These are phyloP conservation scores for Sparus aurata DNA, from an alignment of 2,797 vertebrate species.

Conservation along the genomic window DNA sequence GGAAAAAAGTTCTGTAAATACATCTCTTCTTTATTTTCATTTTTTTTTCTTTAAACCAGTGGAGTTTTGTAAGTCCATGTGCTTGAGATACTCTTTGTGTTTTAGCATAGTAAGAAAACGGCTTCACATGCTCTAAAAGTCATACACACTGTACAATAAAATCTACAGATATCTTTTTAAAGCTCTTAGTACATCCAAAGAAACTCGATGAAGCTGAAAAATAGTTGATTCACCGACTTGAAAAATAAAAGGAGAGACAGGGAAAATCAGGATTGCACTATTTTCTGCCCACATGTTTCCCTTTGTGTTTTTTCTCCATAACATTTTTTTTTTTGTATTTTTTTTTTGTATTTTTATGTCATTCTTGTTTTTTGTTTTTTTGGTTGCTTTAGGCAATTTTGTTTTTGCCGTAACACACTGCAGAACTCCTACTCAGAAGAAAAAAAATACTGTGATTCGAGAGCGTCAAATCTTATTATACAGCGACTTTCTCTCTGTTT, in stretches of 20 bases:
- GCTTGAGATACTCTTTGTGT: constrained; percentile 80
- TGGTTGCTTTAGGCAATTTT: constrained; percentile 56
- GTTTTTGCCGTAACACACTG: constrained; percentile 51
- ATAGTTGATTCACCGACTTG: constrained; percentile 43
- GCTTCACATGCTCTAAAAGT: constrained; percentile 87
- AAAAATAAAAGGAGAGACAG: constrained; percentile 38
- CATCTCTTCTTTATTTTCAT: constrained; percentile 26
- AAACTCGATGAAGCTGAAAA: constrained; percentile 60
- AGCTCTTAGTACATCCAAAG: constrained; percentile 84
- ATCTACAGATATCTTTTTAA: constrained; percentile 84
- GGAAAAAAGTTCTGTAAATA: constrained; percentile 46
- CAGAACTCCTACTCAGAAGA: constrained; percentile 59
- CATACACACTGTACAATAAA: constrained; percentile 87
- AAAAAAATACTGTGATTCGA: constrained; percentile 48
- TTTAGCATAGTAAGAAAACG: constrained; percentile 84
- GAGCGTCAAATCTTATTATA: constrained; percentile 63
- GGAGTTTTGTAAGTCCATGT: constrained; percentile 73
- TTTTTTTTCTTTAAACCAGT: constrained; percentile 39
- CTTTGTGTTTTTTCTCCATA: constrained; percentile 41
- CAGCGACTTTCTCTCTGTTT: constrained; percentile 32
- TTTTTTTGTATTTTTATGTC: constrained; percentile 13
- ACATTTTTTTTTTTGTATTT: constrained; percentile 1
- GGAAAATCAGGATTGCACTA: constrained; percentile 61
- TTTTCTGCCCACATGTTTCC: constrained; percentile 55
- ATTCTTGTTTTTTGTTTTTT: constrained; percentile 17